Conservation (phyloP, 2,113 vertebrate genomes). For the Elachura formosa region DNA sequence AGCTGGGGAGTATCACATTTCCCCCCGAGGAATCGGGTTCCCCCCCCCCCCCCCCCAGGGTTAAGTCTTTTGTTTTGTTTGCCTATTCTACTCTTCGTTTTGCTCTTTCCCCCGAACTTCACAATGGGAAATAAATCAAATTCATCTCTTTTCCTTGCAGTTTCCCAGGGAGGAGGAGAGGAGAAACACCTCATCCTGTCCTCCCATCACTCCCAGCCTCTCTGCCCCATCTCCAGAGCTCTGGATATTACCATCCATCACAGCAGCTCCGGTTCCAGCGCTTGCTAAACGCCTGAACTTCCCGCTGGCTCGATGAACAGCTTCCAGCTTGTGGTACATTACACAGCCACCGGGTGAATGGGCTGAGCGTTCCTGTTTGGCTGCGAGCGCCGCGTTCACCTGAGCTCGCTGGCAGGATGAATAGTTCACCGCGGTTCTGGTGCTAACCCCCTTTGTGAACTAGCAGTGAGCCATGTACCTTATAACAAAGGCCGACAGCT, state of each 20-base stretch:
- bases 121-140: conserved; percentile 29
- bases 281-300: conserved; percentile 35
- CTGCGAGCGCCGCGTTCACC: conserved; percentile 41
- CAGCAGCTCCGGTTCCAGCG: conserved; percentile 20
- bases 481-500: conserved; percentile 53
- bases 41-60: not conserved
- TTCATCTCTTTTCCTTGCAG: not conserved
- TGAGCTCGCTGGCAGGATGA: conserved; percentile 57
- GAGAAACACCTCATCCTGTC: not conserved
- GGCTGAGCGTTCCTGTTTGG: conserved; percentile 36
- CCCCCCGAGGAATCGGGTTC: not conserved
- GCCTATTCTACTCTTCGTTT: not conserved
- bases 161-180: conserved; percentile 13
- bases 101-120: not conserved
- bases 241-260: conserved; percentile 37
- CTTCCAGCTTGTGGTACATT: conserved; percentile 62
- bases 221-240: not conserved
- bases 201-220: not conserved
- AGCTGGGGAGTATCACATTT: conserved; percentile 49
- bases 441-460: conserved; percentile 61
- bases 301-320: conserved; percentile 56
- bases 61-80: conserved; percentile 24
- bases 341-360: conserved; percentile 37
- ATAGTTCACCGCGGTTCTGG: not conserved
- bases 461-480: conserved; percentile 51